Base-by-base conservation (phyloP, 2,888 invertebrate species). In the Drosophila fungiperda region DNA sequence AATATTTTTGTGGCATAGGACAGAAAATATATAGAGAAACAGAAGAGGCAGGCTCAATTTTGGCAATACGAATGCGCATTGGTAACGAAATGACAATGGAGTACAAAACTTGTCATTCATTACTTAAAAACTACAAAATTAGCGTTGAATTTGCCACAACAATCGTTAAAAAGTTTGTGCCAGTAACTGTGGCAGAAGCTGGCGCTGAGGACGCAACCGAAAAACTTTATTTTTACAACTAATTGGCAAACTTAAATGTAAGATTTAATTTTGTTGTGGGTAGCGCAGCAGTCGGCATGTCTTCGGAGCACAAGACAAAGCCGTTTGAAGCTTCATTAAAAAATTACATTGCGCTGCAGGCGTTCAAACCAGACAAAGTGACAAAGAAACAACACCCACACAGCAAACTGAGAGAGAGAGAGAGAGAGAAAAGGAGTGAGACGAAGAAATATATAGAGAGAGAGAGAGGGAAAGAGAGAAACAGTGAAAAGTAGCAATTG, bases 211-310 rank as follows among this genome's bases (percentile, higher is more conserved):
- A 50, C 59, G 35, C 52, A 64, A 53, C 50, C 42, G 42, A 68
- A 81, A 77, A 89, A 89, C 84, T 90, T 90, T 90, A 87, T 91
- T 91, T 91, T 89, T 81, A 79, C 81, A 91, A 90, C 89, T 91
- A 90, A 90, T 90, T 90, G 89, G 89, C 87, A 90, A 90, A 91
- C 91, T 90, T 90, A 87, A 91, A 87, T 91, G 85, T 79, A 84
- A 90, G 85, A 89, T 87, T 89, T 91, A 81, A 89, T 91, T 91
- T 87, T 90, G 76, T 82, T 83, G 73, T 80, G 80, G 78, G 48
- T 54, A 53, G 67, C 49, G 23, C 65, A 68, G 66, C 55, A 63
- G 55, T 70, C 48, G 54, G 73, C 54, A 67, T 69, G 54, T 65
- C 66, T 45, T 48, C 42, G 62, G 33, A 65, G 45, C 48, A 36